These are phyloP conservation scores for Lepidocolaptes lacrymiger DNA, from an alignment of 2,797 vertebrate genomes.

Conservation along the genomic window DNA sequence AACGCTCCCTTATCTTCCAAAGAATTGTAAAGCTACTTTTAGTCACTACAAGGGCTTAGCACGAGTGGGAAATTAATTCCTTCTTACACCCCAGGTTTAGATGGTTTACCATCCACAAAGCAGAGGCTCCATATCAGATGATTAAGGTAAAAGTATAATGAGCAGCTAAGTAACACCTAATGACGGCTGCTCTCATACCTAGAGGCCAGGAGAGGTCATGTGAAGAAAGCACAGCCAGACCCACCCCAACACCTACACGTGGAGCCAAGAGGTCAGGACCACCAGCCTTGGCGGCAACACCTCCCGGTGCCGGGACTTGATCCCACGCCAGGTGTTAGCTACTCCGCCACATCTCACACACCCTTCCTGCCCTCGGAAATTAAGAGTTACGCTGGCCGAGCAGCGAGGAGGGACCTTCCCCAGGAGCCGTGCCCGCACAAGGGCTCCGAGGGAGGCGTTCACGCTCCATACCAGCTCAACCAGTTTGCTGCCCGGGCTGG, in stretches of 20 bases:
- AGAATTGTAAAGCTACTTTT: background rate
- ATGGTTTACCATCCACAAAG: background rate
- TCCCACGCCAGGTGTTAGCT: fast-evolving
- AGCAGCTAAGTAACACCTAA: background rate
- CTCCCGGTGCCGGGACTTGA: fast-evolving
- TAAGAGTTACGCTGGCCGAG: fast-evolving
- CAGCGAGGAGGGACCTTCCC: background rate
- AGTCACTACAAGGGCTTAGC: background rate
- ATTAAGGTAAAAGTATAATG: background rate
- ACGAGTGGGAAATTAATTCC: background rate
- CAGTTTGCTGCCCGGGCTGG: conserved; percentile 5
- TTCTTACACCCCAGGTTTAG: background rate
- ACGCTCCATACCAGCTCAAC: conserved; percentile 39
- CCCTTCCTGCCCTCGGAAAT: background rate
- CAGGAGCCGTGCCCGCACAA: background rate
- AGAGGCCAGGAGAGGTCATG: fast-evolving
- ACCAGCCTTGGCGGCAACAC: fast-evolving
- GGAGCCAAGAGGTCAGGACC: background rate
- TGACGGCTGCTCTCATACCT: background rate
- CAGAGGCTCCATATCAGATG: background rate
- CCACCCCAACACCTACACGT: background rate
- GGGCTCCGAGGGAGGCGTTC: background rate
- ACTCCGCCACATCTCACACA: background rate
- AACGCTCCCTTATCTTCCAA: background rate
- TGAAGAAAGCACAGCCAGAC: background rate